Evolutionary conservation across 1,140 invertebrate genomes (phyloP).

Genomic region (Aphis gossypii): DNA sequence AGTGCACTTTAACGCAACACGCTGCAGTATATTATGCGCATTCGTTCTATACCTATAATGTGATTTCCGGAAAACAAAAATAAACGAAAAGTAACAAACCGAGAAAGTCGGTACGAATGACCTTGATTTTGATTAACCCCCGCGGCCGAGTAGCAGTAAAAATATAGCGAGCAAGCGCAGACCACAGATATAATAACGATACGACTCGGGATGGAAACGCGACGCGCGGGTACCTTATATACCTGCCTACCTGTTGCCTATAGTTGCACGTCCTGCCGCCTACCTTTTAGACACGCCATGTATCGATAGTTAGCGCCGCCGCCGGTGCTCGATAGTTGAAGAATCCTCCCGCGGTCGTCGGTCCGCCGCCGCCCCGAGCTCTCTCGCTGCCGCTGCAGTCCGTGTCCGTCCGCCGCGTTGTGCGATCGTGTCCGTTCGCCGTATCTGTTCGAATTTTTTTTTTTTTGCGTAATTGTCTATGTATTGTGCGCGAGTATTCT

Average conservation of each 20-base stretch:
- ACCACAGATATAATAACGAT: background rate
- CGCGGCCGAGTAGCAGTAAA: slow-evolving; percentile 42
- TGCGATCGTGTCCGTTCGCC: background rate
- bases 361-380: slow-evolving; percentile 34
- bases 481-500: background rate
- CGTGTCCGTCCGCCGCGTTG: slow-evolving; percentile 6
- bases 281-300: background rate
- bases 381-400: slow-evolving; percentile 24
- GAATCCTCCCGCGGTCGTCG: slow-evolving; percentile 43
- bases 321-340: slow-evolving; percentile 48
- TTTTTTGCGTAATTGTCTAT: background rate
- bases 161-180: background rate
- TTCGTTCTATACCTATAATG: background rate
- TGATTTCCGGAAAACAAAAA: background rate
- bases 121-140: slow-evolving; percentile 52
- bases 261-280: background rate
- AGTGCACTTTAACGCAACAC: background rate
- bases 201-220: slow-evolving; percentile 15
- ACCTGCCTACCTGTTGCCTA: background rate
- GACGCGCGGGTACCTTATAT: background rate
- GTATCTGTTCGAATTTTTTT: background rate
- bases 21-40: background rate
- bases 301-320: slow-evolving; percentile 43
- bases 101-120: slow-evolving; percentile 21
- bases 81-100: background rate